Percentiles rank a stretch among this genome's conserved stretches.
Evolutionary conservation across 2,797 vertebrate species (phyloP).

Genomic region (Sebastolobus alascanus): DNA sequence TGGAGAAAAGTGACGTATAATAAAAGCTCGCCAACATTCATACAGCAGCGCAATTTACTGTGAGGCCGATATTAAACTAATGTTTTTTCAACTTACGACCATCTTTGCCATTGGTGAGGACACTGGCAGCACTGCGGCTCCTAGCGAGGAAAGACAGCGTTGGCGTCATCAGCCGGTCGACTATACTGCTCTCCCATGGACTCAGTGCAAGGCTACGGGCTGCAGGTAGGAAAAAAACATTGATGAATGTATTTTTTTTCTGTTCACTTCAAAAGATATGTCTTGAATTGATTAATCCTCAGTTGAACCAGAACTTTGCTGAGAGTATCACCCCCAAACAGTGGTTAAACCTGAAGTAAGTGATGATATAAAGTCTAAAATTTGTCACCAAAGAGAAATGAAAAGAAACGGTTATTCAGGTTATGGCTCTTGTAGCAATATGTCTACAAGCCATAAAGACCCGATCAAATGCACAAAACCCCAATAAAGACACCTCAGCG

Average conservation of each 20-base stretch:
- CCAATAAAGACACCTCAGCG: conserved; percentile 22
- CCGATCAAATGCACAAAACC: background rate
- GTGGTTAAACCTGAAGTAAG: background rate
- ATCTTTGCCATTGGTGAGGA: conserved; percentile 90
- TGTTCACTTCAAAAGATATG: background rate
- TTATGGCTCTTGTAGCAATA: background rate
- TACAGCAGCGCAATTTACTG: fast-evolving
- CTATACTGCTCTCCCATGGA: conserved; percentile 98
- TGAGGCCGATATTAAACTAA: fast-evolving
- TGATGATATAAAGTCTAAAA: background rate
- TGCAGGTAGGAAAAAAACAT: conserved; percentile 61
- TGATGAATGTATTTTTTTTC: background rate
- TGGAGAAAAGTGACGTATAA: background rate
- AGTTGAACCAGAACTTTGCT: conserved; percentile 14
- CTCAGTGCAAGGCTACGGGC: conserved; percentile 92
- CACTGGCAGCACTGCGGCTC: conserved; percentile 94
- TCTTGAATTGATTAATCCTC: background rate
- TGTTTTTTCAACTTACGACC: conserved; percentile 85
- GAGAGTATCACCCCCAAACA: background rate
- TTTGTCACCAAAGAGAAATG: conserved; percentile 3
- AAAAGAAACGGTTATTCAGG: background rate
- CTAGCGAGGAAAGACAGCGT: conserved; percentile 96
- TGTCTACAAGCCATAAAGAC: background rate
- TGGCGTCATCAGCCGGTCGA: conserved; percentile 97
- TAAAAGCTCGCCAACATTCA: background rate